Evolutionary conservation across 2,888 invertebrate species (phyloP).

Genomic region (Synergus laeviventris): DNA sequence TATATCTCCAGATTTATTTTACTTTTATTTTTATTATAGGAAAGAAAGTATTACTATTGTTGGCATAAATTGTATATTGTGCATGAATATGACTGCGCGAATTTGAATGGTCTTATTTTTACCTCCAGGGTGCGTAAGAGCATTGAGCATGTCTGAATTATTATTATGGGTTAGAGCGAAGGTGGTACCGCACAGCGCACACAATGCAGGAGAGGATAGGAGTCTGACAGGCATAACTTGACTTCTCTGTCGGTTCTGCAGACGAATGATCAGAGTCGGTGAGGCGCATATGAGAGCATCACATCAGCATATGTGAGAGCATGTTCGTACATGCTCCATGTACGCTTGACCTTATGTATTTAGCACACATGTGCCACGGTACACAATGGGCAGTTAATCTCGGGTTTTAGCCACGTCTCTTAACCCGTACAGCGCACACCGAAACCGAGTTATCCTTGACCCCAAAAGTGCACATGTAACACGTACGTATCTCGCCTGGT

Average conservation of each 20-base stretch:
- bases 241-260: slow-evolving; percentile 18
- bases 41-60: neutral
- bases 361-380: slow-evolving; percentile 51
- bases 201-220: slow-evolving; percentile 47
- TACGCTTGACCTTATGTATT: slow-evolving; percentile 48
- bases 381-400: slow-evolving; percentile 53
- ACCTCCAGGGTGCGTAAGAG: neutral
- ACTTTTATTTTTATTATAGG: neutral
- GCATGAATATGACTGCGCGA: neutral
- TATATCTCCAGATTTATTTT: no score
- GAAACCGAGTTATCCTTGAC: slow-evolving; percentile 46
- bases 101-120: neutral
- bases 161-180: slow-evolving; percentile 60
- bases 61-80: neutral
- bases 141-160: slow-evolving; percentile 56
- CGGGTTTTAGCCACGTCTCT: slow-evolving; percentile 51
- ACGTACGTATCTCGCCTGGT: slow-evolving; percentile 35
- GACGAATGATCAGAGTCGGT: neutral
- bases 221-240: neutral
- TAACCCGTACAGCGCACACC: slow-evolving; percentile 39
- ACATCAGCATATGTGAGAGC: slow-evolving; percentile 32
- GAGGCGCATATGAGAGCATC: slow-evolving; percentile 5
- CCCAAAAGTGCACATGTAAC: slow-evolving; percentile 44
- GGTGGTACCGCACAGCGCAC: slow-evolving; percentile 49
- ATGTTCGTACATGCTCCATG: slow-evolving; percentile 45